Base-by-base conservation (phyloP, 2,797 vertebrate genomes). In the Tinamus major region DNA sequence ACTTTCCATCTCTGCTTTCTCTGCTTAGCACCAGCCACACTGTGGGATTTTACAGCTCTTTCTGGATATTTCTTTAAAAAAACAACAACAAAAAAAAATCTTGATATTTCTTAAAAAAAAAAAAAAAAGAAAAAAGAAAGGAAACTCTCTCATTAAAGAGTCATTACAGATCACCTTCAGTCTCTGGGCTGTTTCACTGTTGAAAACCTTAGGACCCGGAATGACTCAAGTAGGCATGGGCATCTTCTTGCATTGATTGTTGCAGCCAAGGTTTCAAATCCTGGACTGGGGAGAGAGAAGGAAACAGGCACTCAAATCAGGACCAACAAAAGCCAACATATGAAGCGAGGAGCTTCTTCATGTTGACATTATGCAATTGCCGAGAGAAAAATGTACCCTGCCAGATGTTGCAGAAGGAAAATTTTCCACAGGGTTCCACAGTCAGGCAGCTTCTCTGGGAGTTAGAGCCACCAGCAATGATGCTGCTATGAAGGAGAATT, bases 151-250 rank as follows among this genome's bases (percentile, higher is more conserved):
- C 7, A 10, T 35, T 62, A 72, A 14, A 55, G 9, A 91, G 48
- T 10, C 1, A 0, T n/a, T 59, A 44, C 12, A 80, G 11, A 31
- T 41, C 2, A 7, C 3, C 2, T 85, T 93, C 62, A 5, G 0
- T 5, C 29, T 58, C 18, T 27, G 41, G 5, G 5, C 29, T 76
- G 6, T 61, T 94, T 69, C 33, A 11, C 0, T 27, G 39, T 2
- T 2, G 0, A 55, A 81, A 76, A 29, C 4, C 58, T 64, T 81
- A 61, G 7, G 17, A 3, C 67, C 18, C 61, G 16, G 29, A 55
- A 27, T 85, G n/a, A 56, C 17, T 55, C 17, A n/a, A 33, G 31
- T 19, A 31, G 55, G 39, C 20, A 10, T 6, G 26, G 48, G 7
- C 27, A 72, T 16, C 61, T 77, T 44, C 19, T 35, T 55, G 14